Percentiles rank a stretch among this genome's conserved stretches.
phyloP scores from a whole-genome alignment of 2,797 vertebrate genomes.

The Atherinosoma microstoma region DNA sequence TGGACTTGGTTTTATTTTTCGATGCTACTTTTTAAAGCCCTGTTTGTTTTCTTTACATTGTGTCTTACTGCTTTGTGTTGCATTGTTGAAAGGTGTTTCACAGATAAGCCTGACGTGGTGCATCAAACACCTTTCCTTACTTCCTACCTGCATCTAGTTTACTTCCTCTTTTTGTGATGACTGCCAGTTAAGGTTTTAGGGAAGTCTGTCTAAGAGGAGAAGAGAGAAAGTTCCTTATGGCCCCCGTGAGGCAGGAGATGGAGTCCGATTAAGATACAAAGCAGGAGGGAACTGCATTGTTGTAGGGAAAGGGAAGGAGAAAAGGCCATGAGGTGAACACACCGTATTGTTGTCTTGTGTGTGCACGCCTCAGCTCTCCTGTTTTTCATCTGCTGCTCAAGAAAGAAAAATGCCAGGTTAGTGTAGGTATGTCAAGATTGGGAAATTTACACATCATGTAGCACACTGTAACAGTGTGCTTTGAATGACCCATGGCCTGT shows the following conservation, averaged over 20 bases:
- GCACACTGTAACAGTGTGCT: conserved; percentile 36
- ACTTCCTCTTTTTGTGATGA: conserved; percentile 75
- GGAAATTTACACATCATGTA: conserved; percentile 2
- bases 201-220: conserved; percentile 78
- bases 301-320: conserved; percentile 70
- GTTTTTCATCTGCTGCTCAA: conserved; percentile 15
- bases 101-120: conserved; percentile 22
- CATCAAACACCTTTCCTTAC: conserved; percentile 53
- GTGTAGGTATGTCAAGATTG: conserved; percentile 9
- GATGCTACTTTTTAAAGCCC: not conserved
- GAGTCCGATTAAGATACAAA: conserved; percentile 70
- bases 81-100: conserved; percentile 5
- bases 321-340: conserved; percentile 52
- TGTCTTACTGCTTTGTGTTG: not conserved
- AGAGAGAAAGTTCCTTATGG: conserved; percentile 81
- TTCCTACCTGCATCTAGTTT: conserved; percentile 65
- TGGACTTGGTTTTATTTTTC: not conserved
- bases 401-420: conserved; percentile 26
- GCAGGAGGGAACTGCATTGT: conserved; percentile 60
- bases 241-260: conserved; percentile 62
- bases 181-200: conserved; percentile 69
- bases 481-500: conserved; percentile 70
- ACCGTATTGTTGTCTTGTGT: conserved; percentile 38
- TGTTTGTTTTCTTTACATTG: not conserved
- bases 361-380: conserved; percentile 17